phyloP scores from a whole-genome alignment of 2,113 vertebrate genomes.

The Trochalopteron elliotii region DNA sequence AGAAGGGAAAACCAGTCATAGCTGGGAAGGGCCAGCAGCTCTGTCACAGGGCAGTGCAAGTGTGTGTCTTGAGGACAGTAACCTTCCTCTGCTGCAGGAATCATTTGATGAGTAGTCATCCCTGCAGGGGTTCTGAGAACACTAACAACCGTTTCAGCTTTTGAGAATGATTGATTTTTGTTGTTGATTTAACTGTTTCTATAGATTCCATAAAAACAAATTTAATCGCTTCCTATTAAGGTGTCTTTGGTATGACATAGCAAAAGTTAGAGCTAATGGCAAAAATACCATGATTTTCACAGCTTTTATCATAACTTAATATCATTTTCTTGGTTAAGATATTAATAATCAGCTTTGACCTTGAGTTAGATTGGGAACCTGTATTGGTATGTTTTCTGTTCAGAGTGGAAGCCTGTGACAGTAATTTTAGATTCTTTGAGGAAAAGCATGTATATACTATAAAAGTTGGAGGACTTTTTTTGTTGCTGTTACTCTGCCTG shows the following conservation, averaged over 20 bases:
- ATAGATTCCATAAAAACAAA: not conserved
- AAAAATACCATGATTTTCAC: not conserved
- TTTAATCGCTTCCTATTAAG: not conserved
- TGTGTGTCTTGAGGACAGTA: not conserved
- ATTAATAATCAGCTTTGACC: not conserved
- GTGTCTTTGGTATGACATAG: not conserved
- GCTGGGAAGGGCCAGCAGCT: not conserved
- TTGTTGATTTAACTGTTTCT: not conserved
- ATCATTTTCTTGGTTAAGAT: not conserved
- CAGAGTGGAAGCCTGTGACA: not conserved
- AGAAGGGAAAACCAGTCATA: not conserved
- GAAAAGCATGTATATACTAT: not conserved
- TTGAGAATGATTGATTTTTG: not conserved
- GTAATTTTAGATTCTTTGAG: not conserved
- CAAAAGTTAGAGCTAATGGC: not conserved
- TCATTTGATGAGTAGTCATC: not conserved
- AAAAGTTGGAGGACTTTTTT: not conserved
- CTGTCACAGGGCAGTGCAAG: not conserved
- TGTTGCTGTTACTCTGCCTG: not conserved
- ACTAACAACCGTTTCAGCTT: not conserved
- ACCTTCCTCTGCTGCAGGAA: not conserved
- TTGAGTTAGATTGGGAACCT: not conserved
- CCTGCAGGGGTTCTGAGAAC: not conserved
- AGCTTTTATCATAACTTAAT: not conserved
- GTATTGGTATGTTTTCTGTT: not conserved